Percentiles rank a stretch among this genome's conserved stretches.
phyloP scores from a whole-genome alignment of 2,797 vertebrate genomes.

The Aselliscus stoliczkanus region DNA sequence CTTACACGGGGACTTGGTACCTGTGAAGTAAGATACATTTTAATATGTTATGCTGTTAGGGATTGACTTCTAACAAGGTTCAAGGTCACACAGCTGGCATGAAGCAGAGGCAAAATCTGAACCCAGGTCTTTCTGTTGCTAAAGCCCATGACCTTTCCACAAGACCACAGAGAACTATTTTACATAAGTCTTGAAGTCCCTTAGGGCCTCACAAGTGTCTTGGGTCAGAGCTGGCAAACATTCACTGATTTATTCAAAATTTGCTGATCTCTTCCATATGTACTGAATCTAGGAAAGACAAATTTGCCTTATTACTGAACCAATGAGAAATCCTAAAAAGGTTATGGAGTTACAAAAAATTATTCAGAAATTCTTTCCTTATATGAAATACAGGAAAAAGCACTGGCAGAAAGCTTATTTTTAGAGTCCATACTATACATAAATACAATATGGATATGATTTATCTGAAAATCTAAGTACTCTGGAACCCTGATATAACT shows the following conservation, averaged over 20 bases:
- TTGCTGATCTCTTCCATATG: constrained; percentile 63
- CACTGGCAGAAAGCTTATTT: constrained; percentile 31
- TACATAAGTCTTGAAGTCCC: background rate
- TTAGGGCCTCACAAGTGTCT: background rate
- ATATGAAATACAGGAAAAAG: constrained; percentile 29
- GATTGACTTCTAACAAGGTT: background rate
- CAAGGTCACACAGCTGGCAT: background rate
- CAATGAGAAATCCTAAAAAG: constrained; percentile 48
- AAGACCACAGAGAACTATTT: background rate
- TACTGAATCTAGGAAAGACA: constrained; percentile 51
- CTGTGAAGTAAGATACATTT: background rate
- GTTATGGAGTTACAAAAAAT: constrained; percentile 35
- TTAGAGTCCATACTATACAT: background rate
- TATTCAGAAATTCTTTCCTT: constrained; percentile 50
- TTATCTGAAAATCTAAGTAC: constrained; percentile 46
- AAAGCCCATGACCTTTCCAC: background rate
- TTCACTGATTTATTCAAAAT: constrained; percentile 56
- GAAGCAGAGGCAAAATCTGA: constrained; percentile 32
- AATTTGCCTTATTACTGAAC: constrained; percentile 57
- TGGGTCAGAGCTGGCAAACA: constrained; percentile 10
- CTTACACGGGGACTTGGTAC: background rate
- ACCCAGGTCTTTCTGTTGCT: background rate
- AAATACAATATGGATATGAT: constrained; percentile 25
- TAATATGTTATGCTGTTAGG: background rate
- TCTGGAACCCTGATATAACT: background rate